These are phyloP conservation scores for Varroa destructor DNA, from an alignment of 1,140 invertebrate species.

Conservation along the genomic window DNA sequence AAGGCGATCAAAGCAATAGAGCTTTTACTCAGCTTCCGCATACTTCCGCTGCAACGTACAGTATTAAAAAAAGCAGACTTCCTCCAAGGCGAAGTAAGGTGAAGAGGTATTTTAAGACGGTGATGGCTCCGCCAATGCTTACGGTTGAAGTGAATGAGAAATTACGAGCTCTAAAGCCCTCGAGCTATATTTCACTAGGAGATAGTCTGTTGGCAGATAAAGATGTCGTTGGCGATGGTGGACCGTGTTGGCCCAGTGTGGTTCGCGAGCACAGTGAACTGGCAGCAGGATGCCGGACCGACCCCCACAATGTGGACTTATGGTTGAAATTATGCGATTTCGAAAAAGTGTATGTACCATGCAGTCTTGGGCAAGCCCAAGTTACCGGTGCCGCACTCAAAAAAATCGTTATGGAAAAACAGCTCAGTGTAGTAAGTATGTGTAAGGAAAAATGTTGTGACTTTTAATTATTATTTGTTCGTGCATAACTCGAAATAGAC, in stretches of 20 bases:
- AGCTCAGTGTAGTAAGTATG: conserved; percentile 17
- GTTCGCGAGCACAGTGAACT: neutral
- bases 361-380: neutral
- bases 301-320: neutral
- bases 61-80: neutral
- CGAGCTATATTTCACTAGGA: conserved; percentile 4
- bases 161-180: conserved; percentile 6
- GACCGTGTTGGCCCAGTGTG: neutral
- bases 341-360: neutral
- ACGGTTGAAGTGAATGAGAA: conserved; percentile 12
- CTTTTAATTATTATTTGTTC: too few relatives aligned
- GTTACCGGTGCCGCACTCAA: neutral
- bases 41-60: conserved; percentile 7
- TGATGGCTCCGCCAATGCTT: neutral
- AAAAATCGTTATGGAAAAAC: conserved; percentile 8
- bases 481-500: too few relatives aligned
- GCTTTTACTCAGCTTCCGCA: conserved; percentile 10
- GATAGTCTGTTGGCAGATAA: neutral
- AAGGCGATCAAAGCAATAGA: conserved; percentile 19
- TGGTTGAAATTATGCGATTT: conserved; percentile 17
- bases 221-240: neutral
- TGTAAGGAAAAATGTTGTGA: too few relatives aligned
- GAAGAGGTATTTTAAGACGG: neutral
- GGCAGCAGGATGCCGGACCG: neutral
- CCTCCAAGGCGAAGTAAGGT: neutral